Conservation (phyloP, 2,113 vertebrate genomes). For the Dermatemys mawii region DNA sequence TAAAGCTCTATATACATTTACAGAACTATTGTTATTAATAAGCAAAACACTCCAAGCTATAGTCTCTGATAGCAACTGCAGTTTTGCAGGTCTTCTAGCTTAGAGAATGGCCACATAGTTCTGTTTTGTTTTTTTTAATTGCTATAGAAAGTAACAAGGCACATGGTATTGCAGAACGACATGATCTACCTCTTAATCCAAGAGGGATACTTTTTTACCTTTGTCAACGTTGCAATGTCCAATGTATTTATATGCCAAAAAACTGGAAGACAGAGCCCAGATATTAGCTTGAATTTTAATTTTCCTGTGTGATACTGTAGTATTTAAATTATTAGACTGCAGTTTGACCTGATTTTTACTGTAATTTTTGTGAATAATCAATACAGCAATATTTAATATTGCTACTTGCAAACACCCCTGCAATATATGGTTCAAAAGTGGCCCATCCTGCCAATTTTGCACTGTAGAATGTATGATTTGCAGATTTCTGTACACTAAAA, state of each 20-base stretch:
- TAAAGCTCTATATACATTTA: not conserved
- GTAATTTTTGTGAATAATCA: not conserved
- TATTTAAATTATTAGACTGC: not conserved
- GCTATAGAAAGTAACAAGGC: not conserved
- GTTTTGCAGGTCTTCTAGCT: not conserved
- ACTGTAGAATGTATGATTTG: not conserved
- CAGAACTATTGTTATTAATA: not conserved
- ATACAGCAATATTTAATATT: not conserved
- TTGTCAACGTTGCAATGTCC: not conserved
- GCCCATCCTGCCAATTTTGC: constrained; percentile 1
- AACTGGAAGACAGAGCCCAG: not conserved
- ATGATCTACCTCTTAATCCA: not conserved
- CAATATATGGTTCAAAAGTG: constrained; percentile 16
- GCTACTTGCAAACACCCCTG: not conserved
- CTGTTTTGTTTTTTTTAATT: not conserved
- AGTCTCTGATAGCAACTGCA: no score
- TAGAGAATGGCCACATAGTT: not conserved
- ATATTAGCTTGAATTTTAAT: not conserved
- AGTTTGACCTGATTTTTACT: not conserved
- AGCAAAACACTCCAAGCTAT: no score
- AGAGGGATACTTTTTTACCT: not conserved
- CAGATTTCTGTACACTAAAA: not conserved
- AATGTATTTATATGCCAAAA: not conserved
- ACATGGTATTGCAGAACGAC: not conserved
- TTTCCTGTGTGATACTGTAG: not conserved